Conservation (phyloP, 1,140 invertebrate species). For the Spodoptera frugiperda region DNA sequence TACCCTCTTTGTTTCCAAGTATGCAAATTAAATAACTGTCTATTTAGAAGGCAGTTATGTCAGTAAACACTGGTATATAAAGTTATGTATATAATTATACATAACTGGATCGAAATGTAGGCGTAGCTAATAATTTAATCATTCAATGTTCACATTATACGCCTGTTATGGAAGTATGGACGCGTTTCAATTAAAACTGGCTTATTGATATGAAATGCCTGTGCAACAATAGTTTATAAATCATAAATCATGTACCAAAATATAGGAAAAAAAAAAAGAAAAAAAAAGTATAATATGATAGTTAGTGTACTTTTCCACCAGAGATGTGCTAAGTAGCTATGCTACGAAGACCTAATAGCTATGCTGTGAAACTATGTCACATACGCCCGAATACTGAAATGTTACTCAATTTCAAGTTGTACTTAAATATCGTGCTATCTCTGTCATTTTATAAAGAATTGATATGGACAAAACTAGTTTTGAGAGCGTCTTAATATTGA, state of each 20-base stretch:
- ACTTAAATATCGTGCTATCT: no score
- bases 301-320: no score
- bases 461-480: no score
- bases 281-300: no score
- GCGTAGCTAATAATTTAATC: slow-evolving; percentile 62
- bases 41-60: slow-evolving; percentile 16
- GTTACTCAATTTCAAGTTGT: no score
- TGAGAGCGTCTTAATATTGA: no score
- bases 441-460: no score
- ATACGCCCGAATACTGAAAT: no score
- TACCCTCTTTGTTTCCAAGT: slow-evolving; percentile 17
- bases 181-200: slow-evolving; percentile 12
- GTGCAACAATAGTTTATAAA: slow-evolving; percentile 15
- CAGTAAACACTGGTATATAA: slow-evolving; percentile 10
- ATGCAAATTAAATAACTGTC: slow-evolving; percentile 22
- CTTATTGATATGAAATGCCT: background rate
- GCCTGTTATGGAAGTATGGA: slow-evolving; percentile 22
- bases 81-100: slow-evolving; percentile 29
- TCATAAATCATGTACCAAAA: background rate
- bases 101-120: slow-evolving; percentile 61
- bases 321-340: no score
- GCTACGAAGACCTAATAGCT: no score
- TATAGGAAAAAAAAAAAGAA: no score
- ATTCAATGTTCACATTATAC: slow-evolving; percentile 40
- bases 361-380: no score